Evolutionary conservation across 1,140 invertebrate species (phyloP).

Genomic region (Drosophila funebris): DNA sequence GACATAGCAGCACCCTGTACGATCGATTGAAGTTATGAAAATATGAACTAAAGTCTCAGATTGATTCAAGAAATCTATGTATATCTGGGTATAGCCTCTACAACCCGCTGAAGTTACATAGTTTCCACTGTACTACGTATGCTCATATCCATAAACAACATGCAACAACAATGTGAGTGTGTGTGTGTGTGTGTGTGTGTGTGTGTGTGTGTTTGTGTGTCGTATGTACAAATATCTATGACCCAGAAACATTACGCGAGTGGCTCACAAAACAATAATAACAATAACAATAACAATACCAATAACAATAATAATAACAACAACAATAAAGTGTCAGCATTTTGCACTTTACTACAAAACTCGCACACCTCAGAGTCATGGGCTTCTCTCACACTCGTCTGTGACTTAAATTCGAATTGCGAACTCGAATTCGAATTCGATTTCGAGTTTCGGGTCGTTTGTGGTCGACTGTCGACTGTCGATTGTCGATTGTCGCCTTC

Average conservation of each 20-base stretch:
- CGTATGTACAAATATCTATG: conserved; percentile 50
- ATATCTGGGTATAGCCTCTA: not conserved
- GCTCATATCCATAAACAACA: conserved; percentile 2
- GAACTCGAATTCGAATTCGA: conserved; percentile 1
- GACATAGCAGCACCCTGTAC: no score
- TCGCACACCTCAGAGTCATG: conserved; percentile 9
- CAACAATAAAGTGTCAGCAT: conserved; percentile 64
- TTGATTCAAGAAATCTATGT: not conserved
- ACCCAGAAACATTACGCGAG: conserved; percentile 77
- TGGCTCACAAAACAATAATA: conserved; percentile 39
- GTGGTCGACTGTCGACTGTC: not conserved
- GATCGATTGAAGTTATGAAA: no score
- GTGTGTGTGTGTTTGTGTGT: conserved; percentile 10
- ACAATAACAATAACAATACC: conserved; percentile 23
- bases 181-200: not conserved
- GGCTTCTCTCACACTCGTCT: conserved; percentile 5
- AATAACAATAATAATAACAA: conserved; percentile 32
- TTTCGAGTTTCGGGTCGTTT: conserved; percentile 1
- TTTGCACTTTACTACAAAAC: conserved; percentile 61
- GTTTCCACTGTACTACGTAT: not conserved
- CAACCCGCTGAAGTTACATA: not conserved
- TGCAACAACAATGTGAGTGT: not conserved
- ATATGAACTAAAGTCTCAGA: no score
- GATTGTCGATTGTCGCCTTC: not conserved
- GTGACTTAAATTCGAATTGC: conserved; percentile 3